Base-by-base conservation (phyloP, 2,113 vertebrate species). In the Prionailurus bengalensis region DNA sequence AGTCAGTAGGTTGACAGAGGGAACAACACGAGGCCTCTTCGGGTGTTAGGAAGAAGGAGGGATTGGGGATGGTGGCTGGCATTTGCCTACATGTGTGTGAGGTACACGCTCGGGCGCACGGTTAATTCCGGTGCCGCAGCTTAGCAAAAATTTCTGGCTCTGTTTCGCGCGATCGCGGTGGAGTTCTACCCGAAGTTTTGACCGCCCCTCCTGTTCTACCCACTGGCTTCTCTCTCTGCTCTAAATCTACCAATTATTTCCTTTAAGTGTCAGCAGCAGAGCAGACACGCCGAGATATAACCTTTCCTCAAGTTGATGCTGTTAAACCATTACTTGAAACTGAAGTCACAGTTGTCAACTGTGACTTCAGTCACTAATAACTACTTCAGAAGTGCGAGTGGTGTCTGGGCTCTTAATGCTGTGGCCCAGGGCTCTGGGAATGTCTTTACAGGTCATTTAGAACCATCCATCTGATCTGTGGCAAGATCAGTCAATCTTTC, bases 311-410 rank as follows among this genome's bases (percentile, higher is more conserved):
- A 93, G 98, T 65, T 94, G 98, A 98, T 95, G 98, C 98, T 98
- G 97, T 98, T 99, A 99, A 99, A 98, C 98, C 97, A 98, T 99
- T 98, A 97, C 98, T 98, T 97, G 98, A 98, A 98, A 98, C 98
- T 94, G 98, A 98, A 98, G 98, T 98, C 36, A 31, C 97, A 96
- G 98, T 98, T 99, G 99, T 98, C 98, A 99, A 96, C 94, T 89
- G 98, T 76, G 97, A 96, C 98, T 99, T 98, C 98, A 98, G 98
- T 97, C 98, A 70, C 99, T 99, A 99, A 99, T 99, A 99, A 99
- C 98, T 98, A 97, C 98, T 98, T 98, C 98, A 97, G 98, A 98
- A 98, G 97, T 97, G 97, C 86, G 42, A 96, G 98, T 94, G 97
- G 98, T 97, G 96, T 97, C 98, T 97, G 97, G 92, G 96, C 98